Conservation (phyloP, 2,113 vertebrate species). For the Glaucidium brasilianum region DNA sequence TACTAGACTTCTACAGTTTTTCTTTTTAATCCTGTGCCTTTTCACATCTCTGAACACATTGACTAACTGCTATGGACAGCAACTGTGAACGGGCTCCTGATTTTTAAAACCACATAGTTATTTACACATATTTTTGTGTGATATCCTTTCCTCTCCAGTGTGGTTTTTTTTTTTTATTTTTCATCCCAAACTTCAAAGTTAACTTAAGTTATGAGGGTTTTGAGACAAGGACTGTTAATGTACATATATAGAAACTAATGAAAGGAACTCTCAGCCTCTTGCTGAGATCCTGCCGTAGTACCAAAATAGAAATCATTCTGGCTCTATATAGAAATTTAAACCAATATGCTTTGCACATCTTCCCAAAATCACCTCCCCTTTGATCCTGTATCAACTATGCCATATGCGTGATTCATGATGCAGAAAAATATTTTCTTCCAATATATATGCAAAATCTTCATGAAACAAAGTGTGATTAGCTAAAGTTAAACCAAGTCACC, state of each 20-base stretch:
- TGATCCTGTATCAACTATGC: background rate
- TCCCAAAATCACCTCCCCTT: background rate
- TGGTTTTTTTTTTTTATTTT: background rate
- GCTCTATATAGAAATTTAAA: background rate
- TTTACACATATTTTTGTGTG: background rate
- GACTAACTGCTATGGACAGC: background rate
- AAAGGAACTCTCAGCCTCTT: background rate
- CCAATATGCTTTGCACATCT: background rate
- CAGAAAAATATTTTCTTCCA: background rate
- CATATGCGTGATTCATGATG: background rate
- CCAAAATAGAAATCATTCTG: background rate
- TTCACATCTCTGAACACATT: background rate
- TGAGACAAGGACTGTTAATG: background rate
- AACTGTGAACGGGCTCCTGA: background rate
- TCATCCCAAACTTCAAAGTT: background rate
- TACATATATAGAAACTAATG: background rate
- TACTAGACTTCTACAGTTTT: fast-evolving
- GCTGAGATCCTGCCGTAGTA: background rate
- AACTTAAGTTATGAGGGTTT: background rate
- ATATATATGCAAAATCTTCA: background rate
- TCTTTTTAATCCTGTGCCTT: background rate
- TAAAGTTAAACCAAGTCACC: background rate
- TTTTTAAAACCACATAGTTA: background rate
- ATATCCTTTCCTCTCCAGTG: background rate
- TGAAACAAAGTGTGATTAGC: background rate